Evolutionary conservation across 2,797 vertebrate species (phyloP).

Genomic region (Rhabdomys pumilio): DNA sequence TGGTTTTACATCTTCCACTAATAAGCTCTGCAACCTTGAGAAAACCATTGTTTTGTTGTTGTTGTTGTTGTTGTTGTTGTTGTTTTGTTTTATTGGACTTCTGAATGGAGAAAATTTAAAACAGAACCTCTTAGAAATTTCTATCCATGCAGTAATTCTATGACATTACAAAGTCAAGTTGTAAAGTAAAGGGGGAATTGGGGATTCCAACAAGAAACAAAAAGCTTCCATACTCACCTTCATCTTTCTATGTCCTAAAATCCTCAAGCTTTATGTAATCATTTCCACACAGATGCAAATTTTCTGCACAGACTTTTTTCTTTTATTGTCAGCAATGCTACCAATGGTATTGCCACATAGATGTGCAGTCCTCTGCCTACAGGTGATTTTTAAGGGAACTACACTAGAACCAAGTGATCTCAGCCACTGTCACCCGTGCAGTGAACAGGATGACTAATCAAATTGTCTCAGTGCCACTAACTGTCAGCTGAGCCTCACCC

Average conservation of each 20-base stretch:
- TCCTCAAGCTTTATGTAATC: not conserved
- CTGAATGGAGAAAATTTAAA: not conserved
- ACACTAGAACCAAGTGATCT: not conserved
- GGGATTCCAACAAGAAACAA: not conserved
- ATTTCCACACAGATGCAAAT: not conserved
- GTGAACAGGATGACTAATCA: not conserved
- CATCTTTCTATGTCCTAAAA: not conserved
- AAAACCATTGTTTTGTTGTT: not conserved
- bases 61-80: no score
- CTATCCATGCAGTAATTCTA: not conserved
- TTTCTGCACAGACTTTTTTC: not conserved
- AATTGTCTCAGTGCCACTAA: rapidly evolving
- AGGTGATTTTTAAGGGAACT: not conserved
- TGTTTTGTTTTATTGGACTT: constrained; percentile 7
- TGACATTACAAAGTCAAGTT: not conserved
- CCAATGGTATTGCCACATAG: not conserved
- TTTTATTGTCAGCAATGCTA: not conserved
- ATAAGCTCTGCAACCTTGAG: not conserved
- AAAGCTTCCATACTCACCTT: not conserved
- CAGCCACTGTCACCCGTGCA: no score
- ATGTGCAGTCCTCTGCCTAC: not conserved
- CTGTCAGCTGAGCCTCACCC: not conserved
- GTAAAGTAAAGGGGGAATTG: not conserved
- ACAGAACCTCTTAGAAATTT: not conserved
- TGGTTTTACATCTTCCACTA: not conserved